Conservation (phyloP, 2,888 invertebrate genomes). For the Napeogenes inachia region DNA sequence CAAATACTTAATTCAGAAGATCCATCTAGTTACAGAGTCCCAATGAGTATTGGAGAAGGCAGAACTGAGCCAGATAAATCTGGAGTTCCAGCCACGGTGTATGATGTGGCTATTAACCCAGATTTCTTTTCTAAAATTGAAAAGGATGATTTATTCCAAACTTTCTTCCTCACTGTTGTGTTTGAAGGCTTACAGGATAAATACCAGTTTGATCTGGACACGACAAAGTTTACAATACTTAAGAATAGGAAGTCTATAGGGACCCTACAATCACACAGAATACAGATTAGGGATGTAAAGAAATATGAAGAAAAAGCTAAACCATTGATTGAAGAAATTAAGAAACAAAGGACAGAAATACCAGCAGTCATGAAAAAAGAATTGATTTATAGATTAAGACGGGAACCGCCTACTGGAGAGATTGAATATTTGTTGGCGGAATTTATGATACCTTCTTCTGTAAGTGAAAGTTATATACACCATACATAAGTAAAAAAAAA, state of each 20-base stretch:
- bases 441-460: conserved; percentile 78
- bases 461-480: conserved; percentile 46
- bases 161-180: conserved; percentile 87
- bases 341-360: conserved; percentile 34
- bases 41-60: conserved; percentile 93
- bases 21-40: conserved; percentile 85
- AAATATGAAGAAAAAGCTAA: conserved; percentile 53
- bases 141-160: conserved; percentile 82
- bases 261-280: conserved; percentile 83
- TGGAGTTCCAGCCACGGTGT: conserved; percentile 83
- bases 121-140: conserved; percentile 86
- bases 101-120: conserved; percentile 90
- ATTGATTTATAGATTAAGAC: conserved; percentile 78
- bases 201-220: conserved; percentile 82
- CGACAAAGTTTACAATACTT: conserved; percentile 81
- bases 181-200: conserved; percentile 87
- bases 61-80: conserved; percentile 87
- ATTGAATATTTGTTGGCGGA: conserved; percentile 77
- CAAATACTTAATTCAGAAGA: conserved; percentile 83
- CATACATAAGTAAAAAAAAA: not conserved
- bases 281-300: conserved; percentile 82
- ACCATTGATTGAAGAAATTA: conserved; percentile 80
- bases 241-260: conserved; percentile 87
- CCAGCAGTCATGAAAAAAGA: conserved; percentile 46
- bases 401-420: conserved; percentile 75